These are phyloP conservation scores for Carterocephalus palaemon DNA, from an alignment of 2,888 invertebrate species.

Conservation along the genomic window DNA sequence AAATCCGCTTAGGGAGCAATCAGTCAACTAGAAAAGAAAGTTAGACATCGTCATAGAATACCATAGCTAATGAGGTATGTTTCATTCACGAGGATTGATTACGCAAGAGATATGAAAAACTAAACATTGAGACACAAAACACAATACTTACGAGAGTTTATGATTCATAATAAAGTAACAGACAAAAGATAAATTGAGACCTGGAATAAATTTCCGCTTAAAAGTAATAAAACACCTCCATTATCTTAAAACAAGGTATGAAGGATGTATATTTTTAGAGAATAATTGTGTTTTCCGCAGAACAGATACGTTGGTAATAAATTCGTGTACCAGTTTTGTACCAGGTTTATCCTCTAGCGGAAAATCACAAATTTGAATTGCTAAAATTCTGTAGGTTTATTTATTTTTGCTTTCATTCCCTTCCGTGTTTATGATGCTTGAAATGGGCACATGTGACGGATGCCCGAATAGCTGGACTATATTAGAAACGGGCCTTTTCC, in stretches of 20 bases:
- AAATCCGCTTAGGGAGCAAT: too few species aligned
- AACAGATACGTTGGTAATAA: conserved; percentile 8
- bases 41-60: too few species aligned
- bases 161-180: too few species aligned
- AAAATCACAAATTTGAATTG: conserved; percentile 33
- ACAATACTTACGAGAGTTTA: too few species aligned
- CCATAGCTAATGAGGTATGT: too few species aligned
- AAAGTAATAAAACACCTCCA: conserved; percentile 3
- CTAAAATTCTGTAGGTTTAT: conserved; percentile 26
- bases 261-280: conserved; percentile 8
- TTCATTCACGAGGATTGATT: too few species aligned
- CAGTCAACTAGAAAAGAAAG: too few species aligned
- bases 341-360: conserved; percentile 28
- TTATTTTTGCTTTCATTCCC: conserved; percentile 25
- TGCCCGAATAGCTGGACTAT: conserved; percentile 14
- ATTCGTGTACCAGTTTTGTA: conserved; percentile 5
- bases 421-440: conserved; percentile 21
- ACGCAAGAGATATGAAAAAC: too few species aligned
- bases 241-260: conserved; percentile 1
- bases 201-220: neutral
- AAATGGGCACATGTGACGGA: conserved; percentile 23
- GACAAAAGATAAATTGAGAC: too few species aligned
- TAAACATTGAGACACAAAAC: too few species aligned
- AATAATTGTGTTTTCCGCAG: conserved; percentile 1
- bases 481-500: conserved; percentile 16